phyloP scores from a whole-genome alignment of 2,888 invertebrate genomes.

The Vesta saturnalis region DNA sequence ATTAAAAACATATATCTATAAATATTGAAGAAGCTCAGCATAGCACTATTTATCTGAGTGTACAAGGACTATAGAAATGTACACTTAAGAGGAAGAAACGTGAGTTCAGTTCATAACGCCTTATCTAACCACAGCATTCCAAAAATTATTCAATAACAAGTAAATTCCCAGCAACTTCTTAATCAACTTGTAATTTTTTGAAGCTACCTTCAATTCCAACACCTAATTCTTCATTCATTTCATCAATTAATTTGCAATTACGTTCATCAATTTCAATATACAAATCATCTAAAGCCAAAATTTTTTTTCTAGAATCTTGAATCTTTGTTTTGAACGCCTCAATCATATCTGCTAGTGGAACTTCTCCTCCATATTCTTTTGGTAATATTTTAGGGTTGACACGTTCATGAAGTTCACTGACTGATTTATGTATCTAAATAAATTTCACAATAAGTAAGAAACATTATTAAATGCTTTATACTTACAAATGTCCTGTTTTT shows the following conservation, averaged over 20 bases:
- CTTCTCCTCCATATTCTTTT: constrained; percentile 88
- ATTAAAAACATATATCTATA: too few species aligned
- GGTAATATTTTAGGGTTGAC: constrained; percentile 82
- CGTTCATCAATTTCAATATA: constrained; percentile 73
- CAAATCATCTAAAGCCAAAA: constrained; percentile 81
- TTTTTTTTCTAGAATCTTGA: constrained; percentile 70
- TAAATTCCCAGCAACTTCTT: too few species aligned
- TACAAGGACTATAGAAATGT: too few species aligned
- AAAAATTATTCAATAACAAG: too few species aligned
- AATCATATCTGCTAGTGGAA: constrained; percentile 84
- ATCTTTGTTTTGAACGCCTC: constrained; percentile 75
- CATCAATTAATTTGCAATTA: constrained; percentile 58
- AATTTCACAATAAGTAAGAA: constrained; percentile 37
- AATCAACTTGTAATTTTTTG: constrained; percentile 86
- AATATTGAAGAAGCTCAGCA: too few species aligned
- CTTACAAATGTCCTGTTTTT: constrained; percentile 82
- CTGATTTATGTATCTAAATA: constrained; percentile 77
- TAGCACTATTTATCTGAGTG: too few species aligned
- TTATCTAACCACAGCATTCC: too few species aligned
- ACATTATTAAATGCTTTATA: constrained; percentile 33
- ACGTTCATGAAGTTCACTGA: constrained; percentile 76
- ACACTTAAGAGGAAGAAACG: too few species aligned
- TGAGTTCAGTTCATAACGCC: too few species aligned
- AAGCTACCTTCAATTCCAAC: constrained; percentile 84
- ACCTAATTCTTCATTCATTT: constrained; percentile 73